Percentiles rank a stretch among this genome's conserved stretches.
Conservation (phyloP, 1,140 invertebrate species). For the Bradynema listronoti region DNA sequence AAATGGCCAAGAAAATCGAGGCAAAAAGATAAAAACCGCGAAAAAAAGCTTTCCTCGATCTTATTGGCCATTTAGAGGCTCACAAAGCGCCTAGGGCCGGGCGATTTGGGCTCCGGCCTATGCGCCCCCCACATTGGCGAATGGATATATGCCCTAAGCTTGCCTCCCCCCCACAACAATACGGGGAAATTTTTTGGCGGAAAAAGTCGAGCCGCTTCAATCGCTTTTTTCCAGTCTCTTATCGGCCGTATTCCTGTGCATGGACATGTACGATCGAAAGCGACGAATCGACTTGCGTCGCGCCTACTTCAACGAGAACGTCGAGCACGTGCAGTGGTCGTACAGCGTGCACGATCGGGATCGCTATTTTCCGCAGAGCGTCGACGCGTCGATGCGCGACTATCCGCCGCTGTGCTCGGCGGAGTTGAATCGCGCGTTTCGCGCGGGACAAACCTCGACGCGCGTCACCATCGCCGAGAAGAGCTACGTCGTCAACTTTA, state of each 20-base stretch:
- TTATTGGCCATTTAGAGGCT: no score
- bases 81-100: no score
- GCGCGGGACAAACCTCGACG: slow-evolving; percentile 1
- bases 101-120: no score
- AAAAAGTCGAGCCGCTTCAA: no score
- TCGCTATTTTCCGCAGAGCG: slow-evolving; percentile 10
- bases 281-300: slow-evolving; percentile 13
- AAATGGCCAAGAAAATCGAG: no score
- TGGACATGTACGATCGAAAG: slow-evolving; percentile 17
- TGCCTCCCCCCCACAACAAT: no score
- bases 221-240: slow-evolving; percentile 11
- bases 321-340: slow-evolving; percentile 15
- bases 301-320: background rate
- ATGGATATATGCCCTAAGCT: no score
- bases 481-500: slow-evolving; percentile 9
- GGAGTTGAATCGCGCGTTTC: slow-evolving; percentile 9
- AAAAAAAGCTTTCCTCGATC: no score
- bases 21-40: no score
- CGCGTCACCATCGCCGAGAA: slow-evolving; percentile 3
- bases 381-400: background rate
- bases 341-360: slow-evolving; percentile 14
- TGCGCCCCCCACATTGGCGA: no score
- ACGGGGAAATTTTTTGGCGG: no score
- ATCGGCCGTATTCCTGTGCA: slow-evolving; percentile 11
- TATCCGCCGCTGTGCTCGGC: slow-evolving; percentile 4